A percentile compares a stretch with the other conserved stretches of the same genome.
These are phyloP conservation scores for Paratrypauchen microcephalus DNA, from an alignment of 2,797 vertebrate species.

Conservation along the genomic window DNA sequence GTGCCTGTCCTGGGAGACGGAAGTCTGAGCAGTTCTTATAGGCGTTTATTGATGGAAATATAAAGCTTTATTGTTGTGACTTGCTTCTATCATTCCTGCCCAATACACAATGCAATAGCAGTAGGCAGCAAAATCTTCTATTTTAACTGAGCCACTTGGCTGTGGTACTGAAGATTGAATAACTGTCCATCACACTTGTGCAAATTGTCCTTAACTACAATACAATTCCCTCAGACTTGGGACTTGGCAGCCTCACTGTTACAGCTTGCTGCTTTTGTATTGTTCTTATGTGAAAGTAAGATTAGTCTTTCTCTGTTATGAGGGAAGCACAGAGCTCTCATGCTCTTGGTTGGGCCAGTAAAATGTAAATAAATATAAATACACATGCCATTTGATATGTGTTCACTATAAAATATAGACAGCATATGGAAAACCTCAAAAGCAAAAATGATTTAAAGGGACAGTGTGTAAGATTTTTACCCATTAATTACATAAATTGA, in stretches of 20 bases:
- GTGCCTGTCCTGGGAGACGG: neutral
- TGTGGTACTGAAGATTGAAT: conserved; percentile 9
- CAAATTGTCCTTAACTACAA: conserved; percentile 16
- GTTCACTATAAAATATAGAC: too few species aligned
- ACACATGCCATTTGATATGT: too few species aligned
- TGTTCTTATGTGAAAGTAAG: conserved; percentile 3
- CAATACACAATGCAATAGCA: neutral
- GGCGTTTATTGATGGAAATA: too few species aligned
- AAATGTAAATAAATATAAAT: neutral
- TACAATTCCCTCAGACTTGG: conserved; percentile 5
- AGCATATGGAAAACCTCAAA: too few species aligned
- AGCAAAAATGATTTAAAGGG: too few species aligned
- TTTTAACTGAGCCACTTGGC: neutral
- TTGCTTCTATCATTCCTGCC: neutral
- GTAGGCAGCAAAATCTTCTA: neutral
- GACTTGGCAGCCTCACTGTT: conserved; percentile 1
- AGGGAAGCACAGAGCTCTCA: neutral
- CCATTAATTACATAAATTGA: too few species aligned
- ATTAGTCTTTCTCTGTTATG: conserved; percentile 5
- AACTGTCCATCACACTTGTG: conserved; percentile 8
- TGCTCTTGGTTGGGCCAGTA: neutral
- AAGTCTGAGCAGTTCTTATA: neutral
- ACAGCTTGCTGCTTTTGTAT: conserved; percentile 5
- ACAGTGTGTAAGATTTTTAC: too few species aligned
- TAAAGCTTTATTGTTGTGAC: too few species aligned